Evolutionary conservation across 2,888 invertebrate species (phyloP), one percentile per base, ranked within the genome.

Genomic region (Scaptomyza tumidula): DNA sequence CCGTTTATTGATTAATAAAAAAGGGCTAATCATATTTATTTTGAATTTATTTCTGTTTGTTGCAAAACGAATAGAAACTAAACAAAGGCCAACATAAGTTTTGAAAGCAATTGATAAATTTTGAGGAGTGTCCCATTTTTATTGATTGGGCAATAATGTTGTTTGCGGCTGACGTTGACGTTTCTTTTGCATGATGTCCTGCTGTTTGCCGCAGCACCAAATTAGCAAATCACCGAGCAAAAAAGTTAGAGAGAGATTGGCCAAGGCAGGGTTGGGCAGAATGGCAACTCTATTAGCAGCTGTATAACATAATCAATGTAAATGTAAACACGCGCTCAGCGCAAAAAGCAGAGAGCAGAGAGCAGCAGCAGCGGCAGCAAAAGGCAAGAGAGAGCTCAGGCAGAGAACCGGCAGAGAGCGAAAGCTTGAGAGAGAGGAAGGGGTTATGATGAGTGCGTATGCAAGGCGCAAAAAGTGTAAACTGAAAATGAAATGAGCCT

Each of bases 251-350:
- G 5, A 39, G 45, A 6, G 45, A 6, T 0, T 7, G n/a, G 11
- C 41, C 1, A 14, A 35, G 11, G n/a, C n/a, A 37, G 35, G 14
- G 14, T 19, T 27, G 41, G 14, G 27, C 33, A 48, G 39, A 19
- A 39, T 19, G 64, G 58, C 82, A 85, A 78, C 83, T 87, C 80
- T 85, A 85, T 85, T 85, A 87, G 86, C 82, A 85, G 64, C 69
- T 72, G 76, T 77, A 71, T 87, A 87, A 85, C 85, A 87, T 87
- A 85, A 85, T 85, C 85, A 85, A 83, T 85, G 88, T 77, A 74
- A 87, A 87, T 82, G 85, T 77, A 77, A 76, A 72, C 75, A 61
- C 59, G 44, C 50, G 49, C 35, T 56, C 27, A 68, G 74, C 53
- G 59, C 44, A 33, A 24, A 3, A 24, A 3, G 49, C 35, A 58